A percentile compares a stretch with the other conserved stretches of the same genome.
Evolutionary conservation across 2,888 invertebrate genomes (phyloP).

Genomic region (Cyclophora albipunctata): DNA sequence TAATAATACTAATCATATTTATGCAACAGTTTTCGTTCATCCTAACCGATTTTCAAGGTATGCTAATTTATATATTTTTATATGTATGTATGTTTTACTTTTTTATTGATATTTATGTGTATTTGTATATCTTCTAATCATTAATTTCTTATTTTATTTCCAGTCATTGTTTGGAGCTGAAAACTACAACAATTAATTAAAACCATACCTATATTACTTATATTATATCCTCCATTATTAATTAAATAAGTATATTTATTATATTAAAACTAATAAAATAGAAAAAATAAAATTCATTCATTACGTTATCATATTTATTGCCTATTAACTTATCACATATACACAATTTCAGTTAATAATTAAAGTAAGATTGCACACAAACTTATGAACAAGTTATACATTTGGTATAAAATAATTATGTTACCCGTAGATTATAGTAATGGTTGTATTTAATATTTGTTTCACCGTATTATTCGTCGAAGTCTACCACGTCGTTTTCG

Average conservation of each 20-base stretch:
- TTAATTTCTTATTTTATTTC: slow-evolving; percentile 39
- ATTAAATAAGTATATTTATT: too few species aligned
- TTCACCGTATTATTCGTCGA: slow-evolving; percentile 46
- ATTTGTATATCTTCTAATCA: slow-evolving; percentile 4
- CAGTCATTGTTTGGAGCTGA: slow-evolving; percentile 69
- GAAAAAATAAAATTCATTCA: slow-evolving; percentile 8
- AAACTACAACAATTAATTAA: slow-evolving; percentile 38
- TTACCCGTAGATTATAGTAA: slow-evolving; percentile 7
- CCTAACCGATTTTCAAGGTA: too few species aligned
- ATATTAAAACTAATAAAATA: slow-evolving; percentile 23
- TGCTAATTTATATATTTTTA: slow-evolving; percentile 1
- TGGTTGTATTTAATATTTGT: too few species aligned
- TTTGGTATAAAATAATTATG: slow-evolving; percentile 7
- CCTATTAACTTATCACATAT: slow-evolving; percentile 14
- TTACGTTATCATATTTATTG: neutral
- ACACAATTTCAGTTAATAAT: slow-evolving; percentile 15
- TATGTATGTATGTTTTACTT: neutral
- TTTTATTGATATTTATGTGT: slow-evolving; percentile 1
- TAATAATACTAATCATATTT: too few species aligned
- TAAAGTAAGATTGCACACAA: slow-evolving; percentile 41
- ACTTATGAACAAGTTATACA: slow-evolving; percentile 26
- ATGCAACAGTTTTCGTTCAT: too few species aligned
- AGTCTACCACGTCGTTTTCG: slow-evolving; percentile 64
- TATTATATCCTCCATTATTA: too few species aligned
- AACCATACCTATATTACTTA: too few species aligned